Base-by-base conservation (phyloP, 2,113 vertebrate genomes). In the Phalacrocorax carbo region DNA sequence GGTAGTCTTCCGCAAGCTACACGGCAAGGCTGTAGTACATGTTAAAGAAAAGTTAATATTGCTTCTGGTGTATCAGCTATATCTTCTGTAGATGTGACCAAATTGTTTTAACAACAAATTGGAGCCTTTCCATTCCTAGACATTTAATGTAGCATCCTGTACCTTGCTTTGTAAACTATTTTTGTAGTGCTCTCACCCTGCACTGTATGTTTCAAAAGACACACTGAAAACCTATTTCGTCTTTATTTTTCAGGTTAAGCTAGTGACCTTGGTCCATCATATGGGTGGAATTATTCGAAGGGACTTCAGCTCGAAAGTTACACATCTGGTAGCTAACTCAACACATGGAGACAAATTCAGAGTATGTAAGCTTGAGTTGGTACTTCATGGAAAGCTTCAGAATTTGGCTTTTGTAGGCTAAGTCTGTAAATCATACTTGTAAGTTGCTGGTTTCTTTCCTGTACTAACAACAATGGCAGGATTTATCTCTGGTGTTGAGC, bases 341-440 rank as follows among this genome's bases (percentile, higher is more conserved):
- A 99, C 99, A 32, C 98, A 99, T 62, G 99, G 99, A 93, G 99
- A 99, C 97, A 99, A 99, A 97, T 99, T 99, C 97, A 99, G 99
- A 98, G 99, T 99, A 95, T 80, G 99, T 99, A 95, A 94, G 84
- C 52, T 73, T 96, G 32, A 70, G 9, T 36, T 90, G 80, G 46
- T 81, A 23, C 61, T 88, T 78, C 15, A 21, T 12, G 48, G 42
- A 62, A 81, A 21, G 78, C 62, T 78, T 65, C 30, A 54, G 16
- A 48, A 78, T 88, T 48, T 65, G 51, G 6, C 22, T 85, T 11
- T 65, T 82, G 38, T 75, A 52, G 77, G 15, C 22, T 76, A 54
- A 42, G 4, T 55, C 34, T 65, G 30, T 91, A 82, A 44, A 20
- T 84, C 60, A 48, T 21, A 19, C 10, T 80, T 76, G 0, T 62